Conservation (phyloP, 2,888 invertebrate species). For the Habroteleia sp. region DNA sequence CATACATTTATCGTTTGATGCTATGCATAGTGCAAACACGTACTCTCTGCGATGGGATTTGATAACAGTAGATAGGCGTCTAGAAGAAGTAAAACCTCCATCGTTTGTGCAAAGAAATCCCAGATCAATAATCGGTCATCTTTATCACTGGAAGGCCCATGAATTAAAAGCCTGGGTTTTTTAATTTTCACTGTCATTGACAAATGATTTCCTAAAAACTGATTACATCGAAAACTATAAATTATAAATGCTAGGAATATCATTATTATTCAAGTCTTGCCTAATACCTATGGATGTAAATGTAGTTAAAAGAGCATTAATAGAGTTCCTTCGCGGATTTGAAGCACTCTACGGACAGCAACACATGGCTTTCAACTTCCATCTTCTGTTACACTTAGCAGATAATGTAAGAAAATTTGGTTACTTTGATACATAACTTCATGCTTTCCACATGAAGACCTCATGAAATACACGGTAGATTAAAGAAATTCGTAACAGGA, state of each 20-base stretch:
- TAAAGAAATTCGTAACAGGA: neutral
- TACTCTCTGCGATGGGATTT: neutral
- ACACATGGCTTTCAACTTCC: neutral
- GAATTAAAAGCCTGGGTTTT: conserved; percentile 62
- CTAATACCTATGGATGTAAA: neutral
- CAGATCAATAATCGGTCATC: conserved; percentile 45
- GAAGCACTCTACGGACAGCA: neutral
- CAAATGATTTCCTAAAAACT: conserved; percentile 58
- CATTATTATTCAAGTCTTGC: neutral
- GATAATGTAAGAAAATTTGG: neutral
- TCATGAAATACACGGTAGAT: neutral
- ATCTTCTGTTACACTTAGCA: neutral
- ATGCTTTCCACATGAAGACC: neutral
- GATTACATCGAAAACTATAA: conserved; percentile 63
- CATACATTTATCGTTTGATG: conserved; percentile 3
- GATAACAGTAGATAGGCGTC: neutral
- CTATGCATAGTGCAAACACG: neutral
- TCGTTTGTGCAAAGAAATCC: conserved; percentile 53
- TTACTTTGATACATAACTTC: neutral
- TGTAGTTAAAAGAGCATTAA: neutral
- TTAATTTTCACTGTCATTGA: conserved; percentile 63
- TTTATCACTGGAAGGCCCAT: conserved; percentile 62
- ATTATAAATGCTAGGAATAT: conserved; percentile 37
- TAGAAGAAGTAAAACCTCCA: neutral
- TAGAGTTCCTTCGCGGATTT: neutral